Conservation (phyloP, 2,113 vertebrate species). For the Neodontobutis hainanensis region DNA sequence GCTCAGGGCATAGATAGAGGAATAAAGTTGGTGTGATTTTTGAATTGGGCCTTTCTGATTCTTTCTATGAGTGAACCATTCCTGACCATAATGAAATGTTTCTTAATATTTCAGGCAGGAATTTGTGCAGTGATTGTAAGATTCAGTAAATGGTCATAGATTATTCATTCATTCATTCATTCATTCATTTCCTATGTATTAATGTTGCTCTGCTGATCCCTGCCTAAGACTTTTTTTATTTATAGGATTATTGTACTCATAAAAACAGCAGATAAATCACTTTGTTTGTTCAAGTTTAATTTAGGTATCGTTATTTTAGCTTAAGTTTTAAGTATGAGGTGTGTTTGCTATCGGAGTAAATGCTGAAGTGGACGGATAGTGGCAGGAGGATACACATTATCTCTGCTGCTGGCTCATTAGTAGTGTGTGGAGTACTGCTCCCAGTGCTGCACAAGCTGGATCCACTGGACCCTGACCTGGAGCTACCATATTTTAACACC, state of each 20-base stretch:
- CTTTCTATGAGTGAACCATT: not conserved
- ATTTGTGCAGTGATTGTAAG: too few species aligned
- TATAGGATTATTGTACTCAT: not conserved
- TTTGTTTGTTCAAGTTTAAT: conserved; percentile 4
- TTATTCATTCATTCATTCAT: too few species aligned
- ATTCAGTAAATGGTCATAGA: too few species aligned
- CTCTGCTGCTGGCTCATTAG: conserved; percentile 44
- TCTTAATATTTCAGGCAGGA: too few species aligned
- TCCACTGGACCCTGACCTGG: conserved; percentile 7
- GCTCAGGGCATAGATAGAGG: conserved; percentile 1
- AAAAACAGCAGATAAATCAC: not conserved
- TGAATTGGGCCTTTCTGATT: not conserved
- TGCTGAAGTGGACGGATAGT: conserved; percentile 40
- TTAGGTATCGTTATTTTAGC: conserved; percentile 6
- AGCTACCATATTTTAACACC: conserved; percentile 26
- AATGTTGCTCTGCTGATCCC: not conserved
- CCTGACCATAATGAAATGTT: not conserved
- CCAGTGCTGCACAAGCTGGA: conserved; percentile 41
- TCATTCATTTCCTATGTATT: too few species aligned
- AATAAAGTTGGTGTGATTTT: conserved; percentile 1
- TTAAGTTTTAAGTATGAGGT: not conserved
- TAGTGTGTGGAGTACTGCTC: conserved; percentile 20
- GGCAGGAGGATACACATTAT: conserved; percentile 17
- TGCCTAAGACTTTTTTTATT: not conserved
- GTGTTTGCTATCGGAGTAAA: conserved; percentile 12